phyloP scores from a whole-genome alignment of 2,797 vertebrate species.

The Neoniphon sammara region DNA sequence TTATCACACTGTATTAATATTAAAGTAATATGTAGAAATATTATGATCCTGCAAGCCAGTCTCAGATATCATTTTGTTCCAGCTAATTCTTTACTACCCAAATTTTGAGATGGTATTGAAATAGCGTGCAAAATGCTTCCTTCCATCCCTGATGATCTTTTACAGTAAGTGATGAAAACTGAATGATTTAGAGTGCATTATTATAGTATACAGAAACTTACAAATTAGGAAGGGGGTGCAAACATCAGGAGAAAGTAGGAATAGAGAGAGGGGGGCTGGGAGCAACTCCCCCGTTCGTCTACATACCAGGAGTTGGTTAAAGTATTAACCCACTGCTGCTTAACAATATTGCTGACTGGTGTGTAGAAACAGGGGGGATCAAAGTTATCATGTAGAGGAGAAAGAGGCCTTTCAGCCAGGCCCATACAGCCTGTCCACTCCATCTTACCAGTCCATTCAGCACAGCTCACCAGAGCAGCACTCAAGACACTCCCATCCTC shows the following conservation, averaged over 20 bases:
- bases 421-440: constrained; percentile 85
- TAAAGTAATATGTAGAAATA: constrained; percentile 1
- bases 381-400: constrained; percentile 86
- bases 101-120: neutral
- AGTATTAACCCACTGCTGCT: constrained; percentile 84
- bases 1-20: neutral
- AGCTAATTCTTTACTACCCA: neutral
- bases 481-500: constrained; percentile 78
- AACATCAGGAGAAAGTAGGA: neutral
- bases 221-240: neutral
- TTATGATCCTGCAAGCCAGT: neutral
- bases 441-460: constrained; percentile 79
- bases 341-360: constrained; percentile 88
- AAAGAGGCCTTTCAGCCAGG: constrained; percentile 78
- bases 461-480: constrained; percentile 74
- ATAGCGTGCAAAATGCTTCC: neutral
- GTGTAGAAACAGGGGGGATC: constrained; percentile 83
- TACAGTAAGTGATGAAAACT: neutral
- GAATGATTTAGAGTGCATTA: neutral
- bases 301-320: constrained; percentile 73
- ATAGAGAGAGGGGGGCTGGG: neutral
- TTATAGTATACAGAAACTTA: neutral
- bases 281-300: constrained; percentile 29
- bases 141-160: neutral
- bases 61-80: neutral